Evolutionary conservation across 2,888 invertebrate species (phyloP), one percentile per base, ranked within the genome.

Genomic region (Sinotaia quadrata): DNA sequence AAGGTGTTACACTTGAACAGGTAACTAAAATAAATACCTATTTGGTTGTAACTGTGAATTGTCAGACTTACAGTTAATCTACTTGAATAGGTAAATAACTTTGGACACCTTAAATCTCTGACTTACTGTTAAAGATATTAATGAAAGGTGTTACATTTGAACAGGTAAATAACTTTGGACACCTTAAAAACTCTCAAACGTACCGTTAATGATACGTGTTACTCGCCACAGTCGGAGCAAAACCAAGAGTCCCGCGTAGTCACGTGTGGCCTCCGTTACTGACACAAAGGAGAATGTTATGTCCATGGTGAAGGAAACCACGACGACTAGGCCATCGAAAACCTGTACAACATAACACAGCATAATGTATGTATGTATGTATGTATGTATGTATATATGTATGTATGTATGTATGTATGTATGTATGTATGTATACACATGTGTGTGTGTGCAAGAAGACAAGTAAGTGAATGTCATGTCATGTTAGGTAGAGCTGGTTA

Each of bases 261-360:
- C 82, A 37, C 77, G 69, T 2, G 78, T 80, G 4, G 75, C 68
- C 7, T 77, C 57, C 27, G 72, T 67, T 34, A 81, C 79, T 54
- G 77, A 77, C 29, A 79, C 75, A 33, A 84, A 67, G 59, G 77
- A 78, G 71, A 81, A 81, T n/a, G 78, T 68, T 24, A 83, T 67
- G 68, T 84, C 84, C 65, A 82, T 69, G 15, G 77, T 76, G 59
- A 82, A 75, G 44, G 81, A 78, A 21, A 77, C 70, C 21, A 83
- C 49, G n/a, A 84, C 80, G 4, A 83, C 75, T 5, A 81, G 52
- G 31, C 76, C 71, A 70, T 84, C 84, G 65, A 81, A 78, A 27
- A 83, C 75, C 84, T 83, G 74, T 8, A 68, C 65, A n/a, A 36
- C 5, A 61, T 18, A 12, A n/a, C 15, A 27, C 18, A 8, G n/a